Conservation (phyloP, 2,888 invertebrate species). For the Drosophila setosimentum region DNA sequence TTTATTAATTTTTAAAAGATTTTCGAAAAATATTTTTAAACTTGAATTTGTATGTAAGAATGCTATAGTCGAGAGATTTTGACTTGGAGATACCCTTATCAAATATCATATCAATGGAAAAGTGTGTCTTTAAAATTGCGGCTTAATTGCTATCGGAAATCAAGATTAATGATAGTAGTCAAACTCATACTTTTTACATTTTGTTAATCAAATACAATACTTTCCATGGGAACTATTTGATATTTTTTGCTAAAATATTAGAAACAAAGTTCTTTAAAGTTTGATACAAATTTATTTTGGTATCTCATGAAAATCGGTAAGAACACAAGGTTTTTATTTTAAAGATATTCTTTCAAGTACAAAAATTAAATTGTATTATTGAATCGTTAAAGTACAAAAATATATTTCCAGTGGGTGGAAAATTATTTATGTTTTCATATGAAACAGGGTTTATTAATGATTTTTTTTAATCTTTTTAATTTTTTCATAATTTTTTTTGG, state of each 20-base stretch:
- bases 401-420: background rate
- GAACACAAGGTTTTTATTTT: background rate
- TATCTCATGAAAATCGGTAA: background rate
- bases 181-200: too few relatives aligned
- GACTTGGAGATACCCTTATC: background rate
- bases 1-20: background rate
- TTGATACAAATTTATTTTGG: background rate
- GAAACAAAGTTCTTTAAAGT: background rate
- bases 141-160: background rate
- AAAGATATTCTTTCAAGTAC: background rate
- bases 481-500: conserved; percentile 20
- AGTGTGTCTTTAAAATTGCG: background rate
- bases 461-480: conserved; percentile 9
- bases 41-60: background rate
- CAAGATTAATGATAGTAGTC: background rate
- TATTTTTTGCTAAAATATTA: background rate
- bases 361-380: background rate
- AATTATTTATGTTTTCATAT: background rate
- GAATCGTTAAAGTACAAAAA: background rate
- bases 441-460: background rate
- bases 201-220: background rate
- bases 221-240: background rate
- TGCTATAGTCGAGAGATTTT: background rate
- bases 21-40: background rate
- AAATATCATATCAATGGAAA: background rate